Evolutionary conservation across 1,140 invertebrate species (phyloP).

Genomic region (Drosophila elegans): DNA sequence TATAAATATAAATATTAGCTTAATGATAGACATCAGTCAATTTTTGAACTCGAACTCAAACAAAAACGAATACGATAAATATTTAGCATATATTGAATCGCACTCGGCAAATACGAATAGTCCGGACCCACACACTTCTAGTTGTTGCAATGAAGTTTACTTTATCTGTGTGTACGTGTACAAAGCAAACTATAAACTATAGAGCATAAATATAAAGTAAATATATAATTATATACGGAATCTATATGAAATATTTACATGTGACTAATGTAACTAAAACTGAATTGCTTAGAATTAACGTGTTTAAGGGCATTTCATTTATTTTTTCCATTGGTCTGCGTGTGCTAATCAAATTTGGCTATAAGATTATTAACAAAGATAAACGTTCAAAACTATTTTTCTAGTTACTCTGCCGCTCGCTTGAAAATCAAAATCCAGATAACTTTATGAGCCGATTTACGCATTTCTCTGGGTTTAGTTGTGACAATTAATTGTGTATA

Average conservation of each 20-base stretch:
- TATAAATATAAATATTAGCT: conserved; percentile 51
- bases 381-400: conserved; percentile 51
- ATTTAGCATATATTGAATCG: conserved; percentile 57
- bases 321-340: conserved; percentile 32
- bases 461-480: conserved; percentile 16
- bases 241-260: conserved; percentile 38
- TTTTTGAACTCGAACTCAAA: conserved; percentile 72
- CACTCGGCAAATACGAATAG: conserved; percentile 49
- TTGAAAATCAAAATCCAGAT: conserved; percentile 59
- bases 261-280: conserved; percentile 26
- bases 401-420: conserved; percentile 52
- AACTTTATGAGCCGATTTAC: conserved; percentile 40
- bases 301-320: conserved; percentile 43
- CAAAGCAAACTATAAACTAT: conserved; percentile 50
- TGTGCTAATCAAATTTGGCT: conserved; percentile 37
- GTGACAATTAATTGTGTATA: conserved; percentile 44
- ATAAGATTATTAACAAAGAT: conserved; percentile 17
- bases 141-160: conserved; percentile 63
- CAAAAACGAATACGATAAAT: conserved; percentile 37
- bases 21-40: conserved; percentile 59
- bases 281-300: conserved; percentile 51
- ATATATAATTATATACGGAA: conserved; percentile 32
- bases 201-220: conserved; percentile 29
- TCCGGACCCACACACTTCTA: conserved; percentile 50
- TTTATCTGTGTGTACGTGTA: conserved; percentile 74